These are phyloP conservation scores for Eupristina koningsbergeri DNA, from an alignment of 1,140 invertebrate species.

Conservation along the genomic window DNA sequence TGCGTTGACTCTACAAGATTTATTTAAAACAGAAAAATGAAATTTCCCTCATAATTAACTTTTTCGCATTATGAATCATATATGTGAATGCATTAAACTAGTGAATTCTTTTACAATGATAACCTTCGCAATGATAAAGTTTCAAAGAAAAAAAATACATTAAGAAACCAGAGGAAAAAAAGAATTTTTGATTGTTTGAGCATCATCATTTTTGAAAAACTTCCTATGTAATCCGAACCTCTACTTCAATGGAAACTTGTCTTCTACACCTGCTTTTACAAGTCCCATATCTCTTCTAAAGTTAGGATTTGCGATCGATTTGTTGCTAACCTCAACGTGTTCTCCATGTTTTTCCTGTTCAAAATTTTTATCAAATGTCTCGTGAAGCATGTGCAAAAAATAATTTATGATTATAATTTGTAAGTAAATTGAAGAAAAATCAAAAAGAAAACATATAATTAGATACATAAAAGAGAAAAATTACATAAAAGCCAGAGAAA, in stretches of 20 bases:
- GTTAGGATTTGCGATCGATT: conserved; percentile 18
- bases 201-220: background rate
- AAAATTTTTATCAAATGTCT: background rate
- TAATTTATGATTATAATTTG: background rate
- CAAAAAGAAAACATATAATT: too few species aligned
- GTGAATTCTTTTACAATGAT: background rate
- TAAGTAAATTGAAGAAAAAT: background rate
- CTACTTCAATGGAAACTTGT: background rate
- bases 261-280: background rate
- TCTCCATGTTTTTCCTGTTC: background rate
- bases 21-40: background rate
- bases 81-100: background rate
- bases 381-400: background rate
- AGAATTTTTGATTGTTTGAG: background rate
- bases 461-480: too few species aligned
- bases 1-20: conserved; percentile 1
- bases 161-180: too few species aligned
- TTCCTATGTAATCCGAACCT: conserved; percentile 8
- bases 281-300: background rate
- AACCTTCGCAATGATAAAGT: background rate
- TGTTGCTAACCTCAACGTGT: background rate
- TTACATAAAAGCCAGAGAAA: too few species aligned
- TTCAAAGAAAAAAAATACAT: conserved; percentile 6
- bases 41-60: background rate
- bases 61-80: conserved; percentile 10